Evolutionary conservation across 2,797 vertebrate species (phyloP), one percentile per base, ranked within the genome.

Genomic region (Danio aesculapii): DNA sequence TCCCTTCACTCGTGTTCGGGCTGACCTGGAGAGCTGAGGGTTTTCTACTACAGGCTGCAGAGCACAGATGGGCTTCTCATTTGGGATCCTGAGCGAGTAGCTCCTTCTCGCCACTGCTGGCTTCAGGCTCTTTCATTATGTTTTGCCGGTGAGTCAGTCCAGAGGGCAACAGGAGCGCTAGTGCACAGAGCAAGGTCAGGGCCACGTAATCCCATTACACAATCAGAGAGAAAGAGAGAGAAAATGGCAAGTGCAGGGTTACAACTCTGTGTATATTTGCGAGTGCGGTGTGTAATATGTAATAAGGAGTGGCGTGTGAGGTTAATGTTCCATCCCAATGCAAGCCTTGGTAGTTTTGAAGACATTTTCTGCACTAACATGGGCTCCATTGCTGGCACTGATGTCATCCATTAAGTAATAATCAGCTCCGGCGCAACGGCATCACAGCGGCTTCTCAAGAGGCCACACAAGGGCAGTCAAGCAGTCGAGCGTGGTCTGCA

Each of bases 361-460:
- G 57, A 68, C 7, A 7, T 52, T 80, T 62, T 81, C 81, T 69
- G 46, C 49, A 74, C 59, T 71, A 66, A 75, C 77, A 78, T 71
- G 46, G 16, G 12, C 19, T 53, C 52, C 7, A 1, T 64, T 43
- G 6, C 77, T 70, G 59, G 58, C 17, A 67, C 86, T 30, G 87
- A 89, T 92, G 92, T 89, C 90, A 84, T 79, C 90, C 91, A 93
- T 94, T 92, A 92, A 88, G 86, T 83, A 53, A 55, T 92, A 91
- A 92, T 92, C 85, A 91, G 90, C 90, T 52, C 9, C 21, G 57
- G 41, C 53, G 41, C 19, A 46, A 47, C 0, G 7, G 11, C 44
- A 75, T 71, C 50, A 71, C 70, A 66, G 6, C 7, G 7, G 3
- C 5, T 47, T 50, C 72, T 47, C 78, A 49, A 17, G 63, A 67